phyloP scores from a whole-genome alignment of 2,888 invertebrate species.

The Siphonodentalium dalli region DNA sequence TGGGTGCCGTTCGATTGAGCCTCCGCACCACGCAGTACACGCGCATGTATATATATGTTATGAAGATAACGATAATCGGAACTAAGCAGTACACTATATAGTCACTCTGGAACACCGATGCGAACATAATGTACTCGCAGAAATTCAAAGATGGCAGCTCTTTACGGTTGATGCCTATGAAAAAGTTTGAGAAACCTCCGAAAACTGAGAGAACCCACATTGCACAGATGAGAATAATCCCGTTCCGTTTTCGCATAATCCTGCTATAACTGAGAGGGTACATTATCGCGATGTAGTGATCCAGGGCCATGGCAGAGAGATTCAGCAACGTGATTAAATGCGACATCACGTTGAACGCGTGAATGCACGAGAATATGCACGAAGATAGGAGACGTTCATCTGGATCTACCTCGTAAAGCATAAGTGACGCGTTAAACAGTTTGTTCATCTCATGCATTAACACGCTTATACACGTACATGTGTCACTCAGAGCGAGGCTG shows the following conservation, averaged over 20 bases:
- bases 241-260: slow-evolving; percentile 33
- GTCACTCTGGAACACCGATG: slow-evolving; percentile 46
- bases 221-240: slow-evolving; percentile 32
- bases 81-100: slow-evolving; percentile 44
- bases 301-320: slow-evolving; percentile 45
- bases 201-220: slow-evolving; percentile 41
- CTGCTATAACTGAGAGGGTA: slow-evolving; percentile 38
- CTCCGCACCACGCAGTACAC: slow-evolving; percentile 43
- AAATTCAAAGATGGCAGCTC: slow-evolving; percentile 35
- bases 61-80: slow-evolving; percentile 39
- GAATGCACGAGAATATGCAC: slow-evolving; percentile 41
- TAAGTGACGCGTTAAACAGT: slow-evolving; percentile 33
- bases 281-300: slow-evolving; percentile 50
- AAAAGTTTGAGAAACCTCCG: slow-evolving; percentile 40
- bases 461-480: slow-evolving; percentile 44
- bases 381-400: slow-evolving; percentile 31
- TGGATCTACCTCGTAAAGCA: slow-evolving; percentile 15
- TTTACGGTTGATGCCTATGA: slow-evolving; percentile 20
- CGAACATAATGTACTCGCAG: slow-evolving; percentile 47
- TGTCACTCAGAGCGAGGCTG: slow-evolving; percentile 47
- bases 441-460: slow-evolving; percentile 42
- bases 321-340: slow-evolving; percentile 47
- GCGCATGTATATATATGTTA: slow-evolving; percentile 43
- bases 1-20: slow-evolving; percentile 24
- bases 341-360: slow-evolving; percentile 44